Conservation (phyloP, 2,888 invertebrate genomes). For the Brachylomia viminalis region DNA sequence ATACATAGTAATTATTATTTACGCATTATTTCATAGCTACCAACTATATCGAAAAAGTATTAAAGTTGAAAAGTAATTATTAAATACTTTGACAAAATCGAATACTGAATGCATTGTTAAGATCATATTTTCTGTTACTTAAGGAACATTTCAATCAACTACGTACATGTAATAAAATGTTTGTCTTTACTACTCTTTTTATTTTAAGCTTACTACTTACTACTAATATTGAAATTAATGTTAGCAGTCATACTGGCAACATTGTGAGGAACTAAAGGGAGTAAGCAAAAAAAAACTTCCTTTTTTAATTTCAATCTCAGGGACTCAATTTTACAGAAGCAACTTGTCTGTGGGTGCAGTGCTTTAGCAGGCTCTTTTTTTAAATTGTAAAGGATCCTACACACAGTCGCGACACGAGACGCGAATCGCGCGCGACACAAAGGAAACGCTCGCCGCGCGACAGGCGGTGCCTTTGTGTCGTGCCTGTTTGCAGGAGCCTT, state of each 20-base stretch:
- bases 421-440: no score
- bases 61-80: neutral
- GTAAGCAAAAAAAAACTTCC: neutral
- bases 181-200: neutral
- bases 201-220: constrained; percentile 26
- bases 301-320: neutral
- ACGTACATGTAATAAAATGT: neutral
- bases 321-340: constrained; percentile 1
- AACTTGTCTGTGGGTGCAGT: neutral
- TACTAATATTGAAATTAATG: constrained; percentile 29
- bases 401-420: no score
- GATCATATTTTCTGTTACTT: neutral
- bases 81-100: neutral
- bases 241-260: constrained; percentile 58
- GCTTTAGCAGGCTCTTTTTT: neutral
- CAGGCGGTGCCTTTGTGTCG: no score
- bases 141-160: neutral
- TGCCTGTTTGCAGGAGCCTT: no score
- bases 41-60: no score
- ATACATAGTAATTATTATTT: neutral
- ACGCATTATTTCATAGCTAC: neutral
- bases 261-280: constrained; percentile 48
- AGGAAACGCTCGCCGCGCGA: no score
- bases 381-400: neutral
- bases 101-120: constrained; percentile 22